A percentile compares a stretch with the other conserved stretches of the same genome.
Conservation (phyloP, 1,140 invertebrate genomes). For the Hetaerina americana region DNA sequence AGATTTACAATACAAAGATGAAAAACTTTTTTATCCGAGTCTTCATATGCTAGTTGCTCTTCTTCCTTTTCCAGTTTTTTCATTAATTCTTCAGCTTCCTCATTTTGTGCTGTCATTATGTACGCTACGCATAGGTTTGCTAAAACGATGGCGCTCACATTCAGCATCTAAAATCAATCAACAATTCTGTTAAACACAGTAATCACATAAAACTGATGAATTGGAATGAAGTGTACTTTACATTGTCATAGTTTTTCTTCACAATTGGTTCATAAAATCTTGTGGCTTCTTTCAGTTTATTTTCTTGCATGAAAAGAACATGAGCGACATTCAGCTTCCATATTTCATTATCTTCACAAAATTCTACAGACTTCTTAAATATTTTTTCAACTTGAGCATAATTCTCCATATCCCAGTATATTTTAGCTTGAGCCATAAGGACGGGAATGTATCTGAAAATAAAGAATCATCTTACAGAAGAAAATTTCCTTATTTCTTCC, state of each 20-base stretch:
- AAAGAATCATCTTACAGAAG: slow-evolving; percentile 6
- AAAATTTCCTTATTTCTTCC: too few species aligned
- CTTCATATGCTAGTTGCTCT: slow-evolving; percentile 80
- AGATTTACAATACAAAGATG: slow-evolving; percentile 98
- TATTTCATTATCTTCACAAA: slow-evolving; percentile 92
- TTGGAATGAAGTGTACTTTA: slow-evolving; percentile 24
- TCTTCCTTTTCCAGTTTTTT: slow-evolving; percentile 97
- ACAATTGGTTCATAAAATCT: slow-evolving; percentile 98
- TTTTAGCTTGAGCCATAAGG: slow-evolving; percentile 97
- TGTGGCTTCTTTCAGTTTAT: slow-evolving; percentile 95
- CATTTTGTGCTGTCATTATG: slow-evolving; percentile 97
- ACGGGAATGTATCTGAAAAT: slow-evolving; percentile 66
- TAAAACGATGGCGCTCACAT: slow-evolving; percentile 90
- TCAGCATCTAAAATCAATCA: slow-evolving; percentile 66
- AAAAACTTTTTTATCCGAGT: slow-evolving; percentile 89
- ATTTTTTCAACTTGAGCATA: slow-evolving; percentile 90
- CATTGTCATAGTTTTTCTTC: slow-evolving; percentile 90
- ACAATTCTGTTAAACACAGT: neutral
- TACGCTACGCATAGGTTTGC: slow-evolving; percentile 98
- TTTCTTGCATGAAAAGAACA: slow-evolving; percentile 98
- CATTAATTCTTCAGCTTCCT: slow-evolving; percentile 98
- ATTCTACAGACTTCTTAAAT: slow-evolving; percentile 92
- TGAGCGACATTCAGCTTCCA: slow-evolving; percentile 98
- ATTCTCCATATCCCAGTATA: slow-evolving; percentile 96
- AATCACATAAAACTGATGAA: neutral